Base-by-base conservation (phyloP, 2,888 invertebrate species). In the Rhopalosiphum nymphaeae region DNA sequence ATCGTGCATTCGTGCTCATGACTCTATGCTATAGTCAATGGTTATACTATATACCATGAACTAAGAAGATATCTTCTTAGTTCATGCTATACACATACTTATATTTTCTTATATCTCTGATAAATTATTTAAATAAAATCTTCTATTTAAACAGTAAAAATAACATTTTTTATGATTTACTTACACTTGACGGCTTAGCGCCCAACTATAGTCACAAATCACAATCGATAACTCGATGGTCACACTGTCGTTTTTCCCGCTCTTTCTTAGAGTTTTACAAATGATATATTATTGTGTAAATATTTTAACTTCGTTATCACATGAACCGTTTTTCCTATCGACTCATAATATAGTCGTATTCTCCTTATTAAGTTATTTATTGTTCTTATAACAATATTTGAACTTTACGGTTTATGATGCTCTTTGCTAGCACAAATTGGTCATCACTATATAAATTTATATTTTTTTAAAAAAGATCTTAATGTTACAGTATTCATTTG, bases 211-310 rank as follows among this genome's bases (percentile, higher is more conserved):
- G 7, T 46, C 44, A 46, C 49, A 16, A 53, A 1, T 67, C 13
- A n/a, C n/a, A 67, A n/a, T 67, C n/a, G 11, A n/a, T 5, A 16
- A 49, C 25, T 88, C 36, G 4, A 53, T 88, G 93, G 90, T 56
- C 56, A 89, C 93, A 93, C 93, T 93, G 93, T 4, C 25, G 25
- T 13, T 46, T 93, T 93, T 93, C 93, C 93, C 93, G 93, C 93
- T 93, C 86, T 90, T 93, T 93, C 93, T 93, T 84, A 36, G 93
- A 85, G 57, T 36, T 57, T 21, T 49, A 84, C 53, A 53, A 93
- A 85, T 78, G 78, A 78, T 88, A 78, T 88, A 93, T 89, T 85
- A 86, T 89, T 94, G 93, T 94, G 85, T 90, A 86, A 85, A 94
- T 93, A 94, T 56, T 90, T 36, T 78, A 78, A 36, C 9, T 78